Evolutionary conservation across 2,888 invertebrate species (phyloP).

Genomic region (Harpalus rubripes): DNA sequence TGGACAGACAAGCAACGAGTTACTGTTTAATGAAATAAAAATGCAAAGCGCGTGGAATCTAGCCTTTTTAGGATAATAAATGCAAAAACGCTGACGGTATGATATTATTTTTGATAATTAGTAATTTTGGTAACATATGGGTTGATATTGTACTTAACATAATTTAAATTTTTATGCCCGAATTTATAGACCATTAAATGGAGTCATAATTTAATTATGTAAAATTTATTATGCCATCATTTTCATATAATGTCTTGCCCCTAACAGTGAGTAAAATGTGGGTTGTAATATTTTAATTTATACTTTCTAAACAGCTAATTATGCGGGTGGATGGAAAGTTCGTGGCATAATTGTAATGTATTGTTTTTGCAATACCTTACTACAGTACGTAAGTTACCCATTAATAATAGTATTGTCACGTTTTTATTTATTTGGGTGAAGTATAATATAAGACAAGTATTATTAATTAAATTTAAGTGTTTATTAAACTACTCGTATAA

Average conservation of each 20-base stretch:
- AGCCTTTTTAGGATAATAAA: background rate
- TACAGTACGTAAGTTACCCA: too few relatives aligned
- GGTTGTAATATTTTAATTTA: too few relatives aligned
- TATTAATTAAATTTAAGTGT: too few relatives aligned
- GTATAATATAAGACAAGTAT: too few relatives aligned
- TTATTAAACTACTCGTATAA: too few relatives aligned
- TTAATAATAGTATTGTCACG: too few relatives aligned
- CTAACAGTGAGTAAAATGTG: too few relatives aligned
- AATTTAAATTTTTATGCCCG: background rate
- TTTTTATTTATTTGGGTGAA: too few relatives aligned
- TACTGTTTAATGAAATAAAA: background rate
- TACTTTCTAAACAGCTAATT: too few relatives aligned
- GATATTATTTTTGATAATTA: background rate
- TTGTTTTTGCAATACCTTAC: too few relatives aligned
- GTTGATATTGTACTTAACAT: background rate
- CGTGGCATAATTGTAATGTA: too few relatives aligned
- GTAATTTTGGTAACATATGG: background rate
- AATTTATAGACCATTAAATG: background rate
- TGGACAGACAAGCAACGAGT: background rate
- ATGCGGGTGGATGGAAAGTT: too few relatives aligned
- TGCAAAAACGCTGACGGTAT: background rate
- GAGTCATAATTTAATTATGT: slow-evolving; percentile 3
- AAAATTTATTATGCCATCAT: background rate
- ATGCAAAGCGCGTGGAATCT: background rate
- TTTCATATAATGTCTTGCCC: background rate